Conservation (phyloP, 2,113 vertebrate genomes). For the Scolopax mira region DNA sequence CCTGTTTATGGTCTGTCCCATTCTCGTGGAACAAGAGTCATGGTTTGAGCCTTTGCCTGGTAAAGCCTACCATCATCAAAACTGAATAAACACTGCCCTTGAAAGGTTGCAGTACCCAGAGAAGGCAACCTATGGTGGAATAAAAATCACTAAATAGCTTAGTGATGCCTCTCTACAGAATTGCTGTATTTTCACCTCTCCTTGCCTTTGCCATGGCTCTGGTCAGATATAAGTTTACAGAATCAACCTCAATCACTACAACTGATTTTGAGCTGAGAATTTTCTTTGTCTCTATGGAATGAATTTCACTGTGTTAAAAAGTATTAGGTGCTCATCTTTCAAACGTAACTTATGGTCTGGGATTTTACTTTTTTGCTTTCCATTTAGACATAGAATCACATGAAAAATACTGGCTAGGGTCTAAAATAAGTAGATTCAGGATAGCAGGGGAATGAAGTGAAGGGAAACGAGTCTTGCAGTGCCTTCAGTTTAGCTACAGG, state of each 20-base stretch:
- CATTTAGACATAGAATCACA: background rate
- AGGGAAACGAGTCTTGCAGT: background rate
- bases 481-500: background rate
- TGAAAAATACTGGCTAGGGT: background rate
- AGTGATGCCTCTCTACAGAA: background rate
- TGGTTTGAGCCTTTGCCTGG: background rate
- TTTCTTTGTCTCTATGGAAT: background rate
- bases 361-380: background rate
- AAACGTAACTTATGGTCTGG: background rate
- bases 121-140: background rate
- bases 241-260: background rate
- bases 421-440: background rate
- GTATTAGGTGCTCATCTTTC: background rate
- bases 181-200: background rate
- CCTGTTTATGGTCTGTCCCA: rapidly evolving
- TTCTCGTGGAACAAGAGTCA: background rate
- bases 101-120: background rate
- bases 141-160: background rate
- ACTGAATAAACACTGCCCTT: background rate
- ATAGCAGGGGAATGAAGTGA: background rate
- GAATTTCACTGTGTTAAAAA: background rate
- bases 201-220: background rate
- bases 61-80: background rate
- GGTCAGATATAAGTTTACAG: background rate
- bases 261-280: background rate